These are phyloP conservation scores for Sarcophaga carnaria DNA, from an alignment of 2,888 invertebrate species.

Conservation along the genomic window DNA sequence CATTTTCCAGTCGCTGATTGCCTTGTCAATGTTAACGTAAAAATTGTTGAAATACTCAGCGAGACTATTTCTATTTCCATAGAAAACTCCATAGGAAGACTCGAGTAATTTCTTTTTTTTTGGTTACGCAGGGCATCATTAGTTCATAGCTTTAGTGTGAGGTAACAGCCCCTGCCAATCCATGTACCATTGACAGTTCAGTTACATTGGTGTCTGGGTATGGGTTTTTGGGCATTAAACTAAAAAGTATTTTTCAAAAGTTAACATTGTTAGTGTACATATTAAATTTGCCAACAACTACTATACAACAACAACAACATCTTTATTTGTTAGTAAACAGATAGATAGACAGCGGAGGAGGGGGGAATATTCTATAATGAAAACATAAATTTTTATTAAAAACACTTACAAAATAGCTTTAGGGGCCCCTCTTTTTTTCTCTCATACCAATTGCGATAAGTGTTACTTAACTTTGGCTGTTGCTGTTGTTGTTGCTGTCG, in stretches of 20 bases:
- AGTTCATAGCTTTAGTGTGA: neutral
- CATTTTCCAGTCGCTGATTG: neutral
- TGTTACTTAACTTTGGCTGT: conserved; percentile 14
- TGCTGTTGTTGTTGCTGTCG: neutral
- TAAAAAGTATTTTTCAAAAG: conserved; percentile 22
- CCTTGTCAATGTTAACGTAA: neutral
- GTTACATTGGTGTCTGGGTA: no score
- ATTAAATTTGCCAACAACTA: no score
- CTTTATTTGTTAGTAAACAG: neutral
- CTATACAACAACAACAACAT: neutral
- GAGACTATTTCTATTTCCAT: neutral
- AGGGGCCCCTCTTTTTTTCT: neutral
- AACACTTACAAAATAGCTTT: conserved; percentile 55
- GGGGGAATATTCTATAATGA: neutral
- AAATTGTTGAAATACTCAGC: conserved; percentile 1
- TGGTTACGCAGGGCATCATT: conserved; percentile 5
- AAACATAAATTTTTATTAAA: conserved; percentile 61
- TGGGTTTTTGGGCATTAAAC: no score
- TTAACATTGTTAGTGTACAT: conserved; percentile 39
- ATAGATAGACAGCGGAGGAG: no score
- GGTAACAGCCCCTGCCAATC: no score
- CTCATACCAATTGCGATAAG: no score
- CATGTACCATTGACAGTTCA: no score
- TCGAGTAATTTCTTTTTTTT: neutral
- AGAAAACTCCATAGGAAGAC: neutral